Evolutionary conservation across 2,888 invertebrate species (phyloP).

Genomic region (Melieria crassipennis): DNA sequence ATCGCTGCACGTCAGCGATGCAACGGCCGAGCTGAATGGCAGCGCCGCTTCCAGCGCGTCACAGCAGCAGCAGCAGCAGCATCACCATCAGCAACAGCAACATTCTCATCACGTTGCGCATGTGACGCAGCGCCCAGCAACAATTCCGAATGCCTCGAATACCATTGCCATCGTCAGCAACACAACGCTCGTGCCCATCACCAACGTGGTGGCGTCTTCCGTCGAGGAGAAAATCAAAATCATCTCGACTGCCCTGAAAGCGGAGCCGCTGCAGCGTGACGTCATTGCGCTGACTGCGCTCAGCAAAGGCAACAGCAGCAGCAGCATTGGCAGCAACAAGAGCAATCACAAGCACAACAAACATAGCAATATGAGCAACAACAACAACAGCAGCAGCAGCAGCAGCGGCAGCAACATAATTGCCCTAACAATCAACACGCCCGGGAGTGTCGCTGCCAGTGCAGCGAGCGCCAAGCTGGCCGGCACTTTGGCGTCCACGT

Average conservation of each 20-base stretch:
- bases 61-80: slow-evolving; percentile 27
- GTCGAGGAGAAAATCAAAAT: slow-evolving; percentile 58
- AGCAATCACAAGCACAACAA: slow-evolving; percentile 13
- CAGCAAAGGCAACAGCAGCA: slow-evolving; percentile 34
- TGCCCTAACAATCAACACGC: slow-evolving; percentile 31
- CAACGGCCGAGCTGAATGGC: slow-evolving; percentile 27
- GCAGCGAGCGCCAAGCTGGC: neutral
- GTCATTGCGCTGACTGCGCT: slow-evolving; percentile 51
- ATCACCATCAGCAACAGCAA: slow-evolving; percentile 34
- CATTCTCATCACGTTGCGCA: slow-evolving; percentile 35
- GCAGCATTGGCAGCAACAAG: slow-evolving; percentile 13
- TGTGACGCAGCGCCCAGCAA: slow-evolving; percentile 34
- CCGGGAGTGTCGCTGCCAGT: neutral
- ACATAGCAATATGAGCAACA: slow-evolving; percentile 23
- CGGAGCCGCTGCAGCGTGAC: slow-evolving; percentile 61
- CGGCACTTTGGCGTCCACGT: slow-evolving; percentile 25
- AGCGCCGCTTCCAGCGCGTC: slow-evolving; percentile 45
- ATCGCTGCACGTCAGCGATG: neutral
- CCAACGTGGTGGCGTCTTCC: slow-evolving; percentile 37
- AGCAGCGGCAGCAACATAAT: slow-evolving; percentile 24
- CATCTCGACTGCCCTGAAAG: slow-evolving; percentile 63
- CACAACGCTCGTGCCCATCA: slow-evolving; percentile 28
- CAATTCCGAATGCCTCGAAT: slow-evolving; percentile 20
- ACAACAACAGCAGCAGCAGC: slow-evolving; percentile 23
- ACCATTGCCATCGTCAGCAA: slow-evolving; percentile 18